Base-by-base conservation (phyloP, 2,113 vertebrate species). In the Salvator merianae region DNA sequence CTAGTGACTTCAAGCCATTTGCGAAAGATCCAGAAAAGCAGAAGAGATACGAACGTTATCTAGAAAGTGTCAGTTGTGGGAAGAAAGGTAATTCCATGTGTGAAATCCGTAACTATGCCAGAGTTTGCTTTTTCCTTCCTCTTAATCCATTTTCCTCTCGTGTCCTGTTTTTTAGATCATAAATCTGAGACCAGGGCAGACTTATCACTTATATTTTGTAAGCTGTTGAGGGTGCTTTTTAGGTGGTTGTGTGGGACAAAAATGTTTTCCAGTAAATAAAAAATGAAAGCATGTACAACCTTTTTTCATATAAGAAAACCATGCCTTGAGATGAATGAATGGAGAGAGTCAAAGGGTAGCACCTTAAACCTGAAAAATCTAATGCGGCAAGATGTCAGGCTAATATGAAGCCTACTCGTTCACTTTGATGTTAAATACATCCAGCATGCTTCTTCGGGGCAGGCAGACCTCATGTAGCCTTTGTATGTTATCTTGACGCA, bases 1-100 rank as follows among this genome's bases (percentile, higher is more conserved):
- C 94, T 47, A 95, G 94, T 93, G 94, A 93, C 77, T 99, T 99
- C 94, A 97, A 91, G 86, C 99, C 99, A 1, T 99, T 99, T 53
- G 95, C 97, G 73, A 97, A 94, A 86, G 95, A 97, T 85, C 96
- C 97, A 18, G 96, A 96, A 86, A 99, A 99, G 89, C 98, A 99
- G 94, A 96, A 93, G 3, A 96, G 98, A 90, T 99, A 99, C 0
- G 98, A 99, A 74, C 92, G 90, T 38, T 99, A 97, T 94, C 93
- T 98, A 92, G 91, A 43, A 85, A 92, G 84, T 10, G 94, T 99
- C 71, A 96, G 93, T 20, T 90, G 93, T 86, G 99, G 98, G 26
- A 91, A 97, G 85, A 96, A 93, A 96, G 97, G 99, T 99, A 90
- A 89, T 14, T 40, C 55, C 18, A 4, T 59, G 16, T 59, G 14